Conservation (phyloP, 2,797 vertebrate genomes). For the Propithecus deckenii region DNA sequence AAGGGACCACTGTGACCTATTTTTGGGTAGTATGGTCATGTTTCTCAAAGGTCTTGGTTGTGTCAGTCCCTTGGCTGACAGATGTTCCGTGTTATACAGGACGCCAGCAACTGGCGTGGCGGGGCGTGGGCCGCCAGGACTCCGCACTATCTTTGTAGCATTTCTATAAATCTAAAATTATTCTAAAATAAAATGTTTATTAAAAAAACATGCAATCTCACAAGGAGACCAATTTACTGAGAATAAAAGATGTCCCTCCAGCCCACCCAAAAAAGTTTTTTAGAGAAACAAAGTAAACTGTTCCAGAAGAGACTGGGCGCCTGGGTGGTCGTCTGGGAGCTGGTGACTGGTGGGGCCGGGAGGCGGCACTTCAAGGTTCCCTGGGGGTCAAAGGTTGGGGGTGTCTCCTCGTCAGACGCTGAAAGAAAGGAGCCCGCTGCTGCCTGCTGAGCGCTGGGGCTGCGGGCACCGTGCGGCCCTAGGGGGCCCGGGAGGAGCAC, state of each 20-base stretch:
- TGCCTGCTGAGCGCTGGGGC: rapidly evolving
- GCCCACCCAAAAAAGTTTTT: background rate
- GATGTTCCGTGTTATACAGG: rapidly evolving
- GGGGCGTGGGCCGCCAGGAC: background rate
- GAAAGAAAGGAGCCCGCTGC: background rate
- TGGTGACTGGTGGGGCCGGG: too few species aligned
- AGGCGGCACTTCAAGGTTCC: background rate
- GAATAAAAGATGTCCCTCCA: background rate
- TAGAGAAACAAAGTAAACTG: background rate
- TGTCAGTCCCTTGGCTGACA: background rate
- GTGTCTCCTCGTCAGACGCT: background rate
- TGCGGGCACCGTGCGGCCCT: too few species aligned
- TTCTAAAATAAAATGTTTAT: slow-evolving; percentile 60
- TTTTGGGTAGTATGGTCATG: background rate
- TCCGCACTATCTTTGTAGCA: rapidly evolving
- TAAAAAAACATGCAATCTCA: background rate
- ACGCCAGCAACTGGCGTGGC: rapidly evolving
- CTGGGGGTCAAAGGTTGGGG: background rate
- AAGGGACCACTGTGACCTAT: rapidly evolving
- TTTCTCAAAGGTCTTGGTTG: background rate
- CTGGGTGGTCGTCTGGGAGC: background rate
- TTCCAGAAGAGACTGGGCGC: background rate
- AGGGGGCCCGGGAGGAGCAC: background rate
- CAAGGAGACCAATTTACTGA: background rate
- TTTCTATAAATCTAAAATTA: background rate